A percentile compares a stretch with the other conserved stretches of the same genome.
Conservation (phyloP, 2,113 vertebrate species). For the Nothobranchius furzeri region DNA sequence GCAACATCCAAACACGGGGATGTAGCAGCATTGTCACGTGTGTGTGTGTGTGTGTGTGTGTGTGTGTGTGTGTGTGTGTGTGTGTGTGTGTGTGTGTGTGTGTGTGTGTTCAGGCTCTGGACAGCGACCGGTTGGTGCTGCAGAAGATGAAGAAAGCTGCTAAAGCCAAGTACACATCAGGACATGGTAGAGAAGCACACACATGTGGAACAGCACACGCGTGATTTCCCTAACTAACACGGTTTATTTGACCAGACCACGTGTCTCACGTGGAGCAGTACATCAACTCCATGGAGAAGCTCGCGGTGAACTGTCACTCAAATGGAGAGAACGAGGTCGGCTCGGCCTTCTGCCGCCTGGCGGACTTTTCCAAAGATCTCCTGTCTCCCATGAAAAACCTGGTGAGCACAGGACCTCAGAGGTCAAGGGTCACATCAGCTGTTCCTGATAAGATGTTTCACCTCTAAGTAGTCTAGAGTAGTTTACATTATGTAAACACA, state of each 20-base stretch:
- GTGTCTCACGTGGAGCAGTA: constrained; percentile 70
- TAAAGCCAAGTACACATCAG: constrained; percentile 69
- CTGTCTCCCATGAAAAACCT: constrained; percentile 71
- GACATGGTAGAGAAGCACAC: constrained; percentile 55
- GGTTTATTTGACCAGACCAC: constrained; percentile 46
- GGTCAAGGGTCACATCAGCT: constrained; percentile 2
- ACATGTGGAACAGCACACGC: not conserved
- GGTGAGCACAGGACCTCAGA: constrained; percentile 37
- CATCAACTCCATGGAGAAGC: constrained; percentile 69
- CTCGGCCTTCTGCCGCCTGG: constrained; percentile 65
- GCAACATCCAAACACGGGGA: too few relatives aligned
- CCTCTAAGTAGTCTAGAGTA: not conserved
- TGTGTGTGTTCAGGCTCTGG: constrained; percentile 52
- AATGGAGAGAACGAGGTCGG: constrained; percentile 65
- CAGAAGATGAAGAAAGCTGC: constrained; percentile 76
- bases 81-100: constrained; percentile 40
- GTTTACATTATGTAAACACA: not conserved
- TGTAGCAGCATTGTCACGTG: too few relatives aligned
- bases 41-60: too few relatives aligned
- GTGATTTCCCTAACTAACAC: not conserved
- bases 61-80: too few relatives aligned
- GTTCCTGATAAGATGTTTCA: not conserved
- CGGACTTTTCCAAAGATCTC: constrained; percentile 68
- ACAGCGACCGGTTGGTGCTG: constrained; percentile 65
- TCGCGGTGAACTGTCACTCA: constrained; percentile 69